Conservation (phyloP, 2,797 vertebrate species). For the Sphenodon punctatus region DNA sequence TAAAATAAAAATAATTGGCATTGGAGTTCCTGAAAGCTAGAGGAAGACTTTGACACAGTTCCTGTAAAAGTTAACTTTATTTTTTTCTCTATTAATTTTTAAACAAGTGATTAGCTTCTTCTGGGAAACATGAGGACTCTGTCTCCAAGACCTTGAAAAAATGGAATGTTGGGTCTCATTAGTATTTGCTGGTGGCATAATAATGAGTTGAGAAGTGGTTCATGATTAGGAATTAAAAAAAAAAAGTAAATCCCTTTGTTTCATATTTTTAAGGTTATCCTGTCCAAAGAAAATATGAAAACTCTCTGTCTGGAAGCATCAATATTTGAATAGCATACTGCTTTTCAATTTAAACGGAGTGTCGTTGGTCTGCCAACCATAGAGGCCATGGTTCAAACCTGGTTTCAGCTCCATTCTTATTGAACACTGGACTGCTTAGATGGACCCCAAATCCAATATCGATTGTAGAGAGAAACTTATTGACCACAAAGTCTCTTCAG, state of each 20-base stretch:
- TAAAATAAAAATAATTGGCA: background rate
- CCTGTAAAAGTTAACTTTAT: constrained; percentile 7
- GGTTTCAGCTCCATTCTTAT: background rate
- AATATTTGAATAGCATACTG: constrained; percentile 7
- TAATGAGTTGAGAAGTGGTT: constrained; percentile 14
- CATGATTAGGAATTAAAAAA: constrained; percentile 22
- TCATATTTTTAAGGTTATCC: constrained; percentile 43
- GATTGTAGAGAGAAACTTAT: constrained; percentile 16
- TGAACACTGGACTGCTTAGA: constrained; percentile 11
- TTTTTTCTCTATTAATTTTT: constrained; percentile 53
- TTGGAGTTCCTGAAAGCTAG: constrained; percentile 23
- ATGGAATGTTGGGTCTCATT: background rate
- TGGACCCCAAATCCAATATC: constrained; percentile 24
- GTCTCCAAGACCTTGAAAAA: constrained; percentile 34
- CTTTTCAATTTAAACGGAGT: constrained; percentile 30
- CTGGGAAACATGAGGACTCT: background rate
- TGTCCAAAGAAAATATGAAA: constrained; percentile 30
- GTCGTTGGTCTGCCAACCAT: background rate
- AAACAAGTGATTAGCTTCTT: constrained; percentile 29
- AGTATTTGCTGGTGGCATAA: constrained; percentile 7
- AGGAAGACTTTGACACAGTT: constrained; percentile 9
- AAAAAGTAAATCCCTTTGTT: constrained; percentile 32
- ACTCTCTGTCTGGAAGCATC: constrained; percentile 7
- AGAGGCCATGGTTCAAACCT: background rate
- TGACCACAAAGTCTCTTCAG: constrained; percentile 3